Percentiles rank a stretch among this genome's conserved stretches.
phyloP scores from a whole-genome alignment of 2,888 invertebrate genomes.

The Norana najaformis region DNA sequence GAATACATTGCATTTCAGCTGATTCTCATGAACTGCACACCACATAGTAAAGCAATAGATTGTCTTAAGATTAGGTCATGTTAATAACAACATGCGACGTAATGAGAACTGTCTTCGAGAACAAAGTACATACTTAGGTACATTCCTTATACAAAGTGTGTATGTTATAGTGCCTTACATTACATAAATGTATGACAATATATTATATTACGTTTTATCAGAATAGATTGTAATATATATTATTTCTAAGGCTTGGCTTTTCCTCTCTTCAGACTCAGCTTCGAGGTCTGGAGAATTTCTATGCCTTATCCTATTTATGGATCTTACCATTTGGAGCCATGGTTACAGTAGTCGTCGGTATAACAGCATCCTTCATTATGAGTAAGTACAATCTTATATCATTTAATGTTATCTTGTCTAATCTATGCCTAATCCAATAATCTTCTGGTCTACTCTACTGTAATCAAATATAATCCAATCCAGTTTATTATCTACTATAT shows the following conservation, averaged over 20 bases:
- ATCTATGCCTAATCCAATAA: not conserved
- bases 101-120: too few species aligned
- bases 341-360: not conserved
- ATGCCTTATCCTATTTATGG: not conserved
- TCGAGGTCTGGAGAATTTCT: constrained; percentile 3
- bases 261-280: not conserved
- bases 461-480: too few species aligned
- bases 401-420: not conserved
- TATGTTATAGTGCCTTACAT: not conserved
- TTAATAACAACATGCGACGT: too few species aligned
- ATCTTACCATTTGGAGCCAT: not conserved
- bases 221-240: not conserved
- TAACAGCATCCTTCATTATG: not conserved
- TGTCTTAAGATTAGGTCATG: too few species aligned
- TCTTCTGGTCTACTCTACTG: too few species aligned
- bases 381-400: not conserved
- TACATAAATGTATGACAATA: too few species aligned
- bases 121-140: too few species aligned
- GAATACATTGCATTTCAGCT: not conserved
- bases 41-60: too few species aligned
- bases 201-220: not conserved
- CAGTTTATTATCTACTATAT: too few species aligned
- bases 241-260: not conserved
- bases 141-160: not conserved
- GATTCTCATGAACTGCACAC: not conserved